Percentiles rank a stretch among this genome's conserved stretches.
These are phyloP conservation scores for Portevinia maculata DNA, from an alignment of 2,888 invertebrate species.

Conservation along the genomic window DNA sequence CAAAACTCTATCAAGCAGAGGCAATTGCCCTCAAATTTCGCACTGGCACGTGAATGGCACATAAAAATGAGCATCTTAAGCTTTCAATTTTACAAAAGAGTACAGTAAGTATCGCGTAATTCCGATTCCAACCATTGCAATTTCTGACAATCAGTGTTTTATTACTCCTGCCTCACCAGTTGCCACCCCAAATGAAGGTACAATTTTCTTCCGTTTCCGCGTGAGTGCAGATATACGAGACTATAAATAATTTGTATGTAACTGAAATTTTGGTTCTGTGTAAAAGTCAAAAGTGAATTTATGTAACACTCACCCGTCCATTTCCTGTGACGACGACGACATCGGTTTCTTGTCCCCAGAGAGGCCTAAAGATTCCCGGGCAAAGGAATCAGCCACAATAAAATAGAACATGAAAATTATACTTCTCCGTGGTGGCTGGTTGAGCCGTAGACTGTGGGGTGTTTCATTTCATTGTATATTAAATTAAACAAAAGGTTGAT, in stretches of 20 bases:
- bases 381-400: conserved; percentile 30
- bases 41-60: background rate
- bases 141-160: conserved; percentile 60
- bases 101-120: conserved; percentile 39
- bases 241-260: conserved; percentile 51
- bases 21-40: too few relatives aligned
- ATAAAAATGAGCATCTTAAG: conserved; percentile 40
- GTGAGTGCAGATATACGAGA: conserved; percentile 36
- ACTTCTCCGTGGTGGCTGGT: background rate
- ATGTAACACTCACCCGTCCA: conserved; percentile 26
- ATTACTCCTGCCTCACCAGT: conserved; percentile 30
- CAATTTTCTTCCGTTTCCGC: conserved; percentile 35
- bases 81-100: background rate
- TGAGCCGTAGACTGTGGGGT: background rate
- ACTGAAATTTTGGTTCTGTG: conserved; percentile 20
- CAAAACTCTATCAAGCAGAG: too few relatives aligned
- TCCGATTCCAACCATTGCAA: conserved; percentile 43
- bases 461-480: conserved; percentile 1
- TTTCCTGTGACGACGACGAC: background rate
- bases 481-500: conserved; percentile 12
- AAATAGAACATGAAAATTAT: conserved; percentile 21
- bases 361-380: conserved; percentile 10
- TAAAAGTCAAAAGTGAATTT: conserved; percentile 65
- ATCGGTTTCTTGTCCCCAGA: conserved; percentile 20
- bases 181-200: conserved; percentile 19